Conservation (phyloP, 2,888 invertebrate species). For the Drosophila cracens region DNA sequence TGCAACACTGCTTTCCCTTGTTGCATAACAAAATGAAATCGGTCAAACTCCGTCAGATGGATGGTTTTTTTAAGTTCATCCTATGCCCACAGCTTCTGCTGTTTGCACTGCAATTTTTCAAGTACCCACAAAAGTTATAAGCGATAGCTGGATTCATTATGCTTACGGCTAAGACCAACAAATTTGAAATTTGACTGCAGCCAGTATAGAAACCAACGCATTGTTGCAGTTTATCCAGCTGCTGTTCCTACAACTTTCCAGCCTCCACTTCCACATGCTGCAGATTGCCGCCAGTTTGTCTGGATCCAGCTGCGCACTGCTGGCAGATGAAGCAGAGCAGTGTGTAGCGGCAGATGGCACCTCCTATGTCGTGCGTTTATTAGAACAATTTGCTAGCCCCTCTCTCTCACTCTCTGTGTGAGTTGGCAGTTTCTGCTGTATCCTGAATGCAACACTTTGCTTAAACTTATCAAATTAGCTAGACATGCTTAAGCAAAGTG, state of each 20-base stretch:
- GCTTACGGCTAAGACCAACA: slow-evolving; percentile 54
- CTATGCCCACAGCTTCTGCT: slow-evolving; percentile 42
- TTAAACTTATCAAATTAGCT: slow-evolving; percentile 37
- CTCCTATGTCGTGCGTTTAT: slow-evolving; percentile 23
- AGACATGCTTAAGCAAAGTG: too few species aligned
- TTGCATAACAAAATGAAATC: slow-evolving; percentile 28
- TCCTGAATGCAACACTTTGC: slow-evolving; percentile 35
- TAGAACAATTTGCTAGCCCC: slow-evolving; percentile 33
- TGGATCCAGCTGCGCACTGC: slow-evolving; percentile 52
- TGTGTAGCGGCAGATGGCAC: not conserved
- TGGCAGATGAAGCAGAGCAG: slow-evolving; percentile 11
- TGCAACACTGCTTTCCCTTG: slow-evolving; percentile 29
- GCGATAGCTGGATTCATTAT: slow-evolving; percentile 52
- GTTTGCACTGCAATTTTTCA: slow-evolving; percentile 33
- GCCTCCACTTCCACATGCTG: not conserved
- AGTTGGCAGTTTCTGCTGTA: slow-evolving; percentile 15
- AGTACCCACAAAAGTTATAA: slow-evolving; percentile 40
- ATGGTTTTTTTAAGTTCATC: slow-evolving; percentile 34
- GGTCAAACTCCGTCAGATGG: slow-evolving; percentile 7
- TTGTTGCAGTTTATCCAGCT: slow-evolving; percentile 4
- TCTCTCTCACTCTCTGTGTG: not conserved
- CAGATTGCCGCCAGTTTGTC: slow-evolving; percentile 47
- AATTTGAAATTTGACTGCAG: slow-evolving; percentile 58
- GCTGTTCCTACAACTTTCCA: not conserved
- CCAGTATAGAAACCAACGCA: slow-evolving; percentile 15